These are phyloP conservation scores for Pseudococcus longispinus DNA, from an alignment of 2,888 invertebrate genomes.

Conservation along the genomic window DNA sequence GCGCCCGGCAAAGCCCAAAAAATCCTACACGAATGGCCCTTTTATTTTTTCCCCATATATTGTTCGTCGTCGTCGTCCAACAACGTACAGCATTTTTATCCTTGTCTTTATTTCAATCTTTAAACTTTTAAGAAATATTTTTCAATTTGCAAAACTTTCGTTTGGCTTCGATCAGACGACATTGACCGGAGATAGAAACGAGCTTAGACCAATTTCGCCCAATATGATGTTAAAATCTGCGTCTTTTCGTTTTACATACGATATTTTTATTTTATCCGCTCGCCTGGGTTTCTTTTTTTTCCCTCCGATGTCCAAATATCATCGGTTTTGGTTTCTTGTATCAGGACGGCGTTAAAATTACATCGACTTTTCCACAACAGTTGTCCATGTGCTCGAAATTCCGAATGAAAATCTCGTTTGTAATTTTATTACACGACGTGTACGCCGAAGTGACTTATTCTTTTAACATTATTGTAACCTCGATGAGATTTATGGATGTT, in stretches of 20 bases:
- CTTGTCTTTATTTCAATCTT: background rate
- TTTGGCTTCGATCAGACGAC: background rate
- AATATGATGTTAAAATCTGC: background rate
- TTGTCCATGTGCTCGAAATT: background rate
- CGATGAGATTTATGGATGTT: background rate
- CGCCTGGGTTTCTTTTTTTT: background rate
- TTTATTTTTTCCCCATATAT: constrained; percentile 1
- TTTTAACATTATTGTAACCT: constrained; percentile 10
- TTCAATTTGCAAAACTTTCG: constrained; percentile 3
- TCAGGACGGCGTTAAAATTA: constrained; percentile 1
- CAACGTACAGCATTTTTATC: background rate
- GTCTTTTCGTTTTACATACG: background rate
- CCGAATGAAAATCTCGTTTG: constrained; percentile 5
- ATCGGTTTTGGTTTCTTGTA: background rate
- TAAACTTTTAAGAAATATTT: constrained; percentile 26
- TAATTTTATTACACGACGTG: background rate
- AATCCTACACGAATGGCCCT: background rate
- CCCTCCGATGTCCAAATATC: background rate
- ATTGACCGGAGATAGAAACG: background rate
- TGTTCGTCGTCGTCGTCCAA: background rate
- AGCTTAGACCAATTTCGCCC: background rate
- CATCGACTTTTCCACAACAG: background rate
- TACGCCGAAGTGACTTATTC: background rate
- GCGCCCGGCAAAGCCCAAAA: background rate
- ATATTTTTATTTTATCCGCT: background rate